phyloP scores from a whole-genome alignment of 30 jellyfish, hydroid and myxozoan genomes.

The Aurelia sp. region DNA sequence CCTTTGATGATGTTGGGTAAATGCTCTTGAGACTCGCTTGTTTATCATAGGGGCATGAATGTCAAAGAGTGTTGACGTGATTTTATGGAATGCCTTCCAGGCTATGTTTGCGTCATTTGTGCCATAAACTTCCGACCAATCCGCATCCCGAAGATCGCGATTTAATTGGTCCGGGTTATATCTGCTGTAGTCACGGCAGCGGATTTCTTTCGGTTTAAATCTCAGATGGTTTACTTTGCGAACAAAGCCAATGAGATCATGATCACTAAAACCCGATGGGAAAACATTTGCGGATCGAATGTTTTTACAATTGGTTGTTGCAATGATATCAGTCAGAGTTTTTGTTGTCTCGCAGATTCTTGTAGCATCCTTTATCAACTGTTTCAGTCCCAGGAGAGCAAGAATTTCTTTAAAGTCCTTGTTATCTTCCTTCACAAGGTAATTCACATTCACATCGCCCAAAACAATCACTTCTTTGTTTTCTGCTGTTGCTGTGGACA shows the following conservation, averaged over 20 bases:
- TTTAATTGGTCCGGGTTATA: constrained; percentile 29
- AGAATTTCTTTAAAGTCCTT: constrained; percentile 11
- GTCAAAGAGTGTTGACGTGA: neutral
- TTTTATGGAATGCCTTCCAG: too few relatives aligned
- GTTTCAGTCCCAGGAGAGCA: constrained; percentile 42
- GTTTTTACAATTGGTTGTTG: constrained; percentile 9
- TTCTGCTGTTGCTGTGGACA: too few relatives aligned
- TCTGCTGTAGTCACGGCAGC: too few relatives aligned
- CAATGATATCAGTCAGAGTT: constrained; percentile 20
- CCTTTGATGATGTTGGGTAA: too few relatives aligned
- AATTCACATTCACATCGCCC: constrained; percentile 32
- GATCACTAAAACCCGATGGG: too few relatives aligned
- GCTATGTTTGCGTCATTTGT: constrained; percentile 39
- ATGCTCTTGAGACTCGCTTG: too few relatives aligned
- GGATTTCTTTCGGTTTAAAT: too few relatives aligned
- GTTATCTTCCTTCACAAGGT: constrained; percentile 10
- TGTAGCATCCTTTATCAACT: constrained; percentile 29
- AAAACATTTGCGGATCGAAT: too few relatives aligned
- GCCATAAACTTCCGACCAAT: constrained; percentile 44
- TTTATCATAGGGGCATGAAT: too few relatives aligned
- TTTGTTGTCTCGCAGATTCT: constrained; percentile 32
- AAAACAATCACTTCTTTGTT: neutral
- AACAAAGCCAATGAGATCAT: too few relatives aligned
- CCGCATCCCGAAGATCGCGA: constrained; percentile 35
- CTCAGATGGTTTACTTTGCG: too few relatives aligned